Evolutionary conservation across 2,113 vertebrate species (phyloP).

Genomic region (Chamaetylas fuelleborni): DNA sequence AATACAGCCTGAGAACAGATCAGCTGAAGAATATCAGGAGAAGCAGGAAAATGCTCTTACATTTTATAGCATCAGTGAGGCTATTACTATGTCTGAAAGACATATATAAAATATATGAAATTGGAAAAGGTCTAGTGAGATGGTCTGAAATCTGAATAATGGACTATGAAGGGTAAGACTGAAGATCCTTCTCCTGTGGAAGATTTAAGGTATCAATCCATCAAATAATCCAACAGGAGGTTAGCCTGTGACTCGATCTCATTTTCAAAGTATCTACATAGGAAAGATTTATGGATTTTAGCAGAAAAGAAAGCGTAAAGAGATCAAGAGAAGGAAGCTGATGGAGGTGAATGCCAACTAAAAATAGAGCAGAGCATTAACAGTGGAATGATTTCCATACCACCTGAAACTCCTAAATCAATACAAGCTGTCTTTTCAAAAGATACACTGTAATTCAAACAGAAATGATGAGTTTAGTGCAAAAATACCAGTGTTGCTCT

Average conservation of each 20-base stretch:
- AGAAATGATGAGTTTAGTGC: not conserved
- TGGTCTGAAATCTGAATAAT: constrained; percentile 3
- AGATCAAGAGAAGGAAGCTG: not conserved
- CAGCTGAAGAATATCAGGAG: not conserved
- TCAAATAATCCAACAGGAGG: constrained; percentile 11
- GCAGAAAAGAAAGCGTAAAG: not conserved
- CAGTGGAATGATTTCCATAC: not conserved
- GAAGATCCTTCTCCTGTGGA: not conserved
- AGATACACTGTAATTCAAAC: not conserved
- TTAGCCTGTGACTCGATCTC: not conserved
- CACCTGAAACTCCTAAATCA: not conserved
- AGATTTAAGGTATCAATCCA: not conserved
- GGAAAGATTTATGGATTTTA: constrained; percentile 3
- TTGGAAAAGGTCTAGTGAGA: not conserved
- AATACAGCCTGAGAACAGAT: not conserved
- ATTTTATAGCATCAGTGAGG: not conserved
- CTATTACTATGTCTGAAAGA: not conserved
- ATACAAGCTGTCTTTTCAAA: not conserved
- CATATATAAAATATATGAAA: constrained; percentile 14
- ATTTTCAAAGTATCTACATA: not conserved
- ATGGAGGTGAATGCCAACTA: not conserved
- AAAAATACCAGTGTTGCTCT: not conserved
- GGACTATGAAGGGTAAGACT: not conserved
- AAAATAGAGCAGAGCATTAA: not conserved
- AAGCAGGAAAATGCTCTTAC: not conserved